Conservation (phyloP, 2,888 invertebrate species). For the Creontiades dilutus region DNA sequence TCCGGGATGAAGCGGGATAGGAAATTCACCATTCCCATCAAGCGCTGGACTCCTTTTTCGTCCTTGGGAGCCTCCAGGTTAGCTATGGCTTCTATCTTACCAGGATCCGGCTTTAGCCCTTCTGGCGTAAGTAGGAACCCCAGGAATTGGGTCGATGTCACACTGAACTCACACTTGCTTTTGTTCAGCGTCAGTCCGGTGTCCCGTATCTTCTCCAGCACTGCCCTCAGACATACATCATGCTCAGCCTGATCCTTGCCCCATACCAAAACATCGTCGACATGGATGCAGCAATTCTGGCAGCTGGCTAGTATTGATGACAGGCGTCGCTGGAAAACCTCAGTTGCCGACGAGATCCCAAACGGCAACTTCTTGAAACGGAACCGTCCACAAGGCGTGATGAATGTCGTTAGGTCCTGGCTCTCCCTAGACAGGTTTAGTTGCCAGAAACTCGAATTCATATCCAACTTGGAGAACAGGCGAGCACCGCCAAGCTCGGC, state of each 20-base stretch:
- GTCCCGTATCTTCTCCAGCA: not conserved
- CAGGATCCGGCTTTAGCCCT: not conserved
- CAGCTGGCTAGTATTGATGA: not conserved
- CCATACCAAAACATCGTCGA: not conserved
- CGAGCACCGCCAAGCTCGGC: not conserved
- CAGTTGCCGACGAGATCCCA: conserved; percentile 76
- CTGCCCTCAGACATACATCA: not conserved
- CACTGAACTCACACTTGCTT: not conserved
- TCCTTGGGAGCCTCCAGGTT: not conserved
- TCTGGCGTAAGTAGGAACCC: not conserved
- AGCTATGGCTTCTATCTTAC: not conserved
- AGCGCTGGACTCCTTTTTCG: not conserved
- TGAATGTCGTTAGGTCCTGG: conserved; percentile 37
- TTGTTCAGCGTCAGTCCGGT: not conserved
- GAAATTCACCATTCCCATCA: not conserved
- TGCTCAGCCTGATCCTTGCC: not conserved
- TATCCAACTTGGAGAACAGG: not conserved
- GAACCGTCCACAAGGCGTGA: conserved; percentile 54
- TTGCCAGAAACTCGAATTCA: conserved; percentile 48
- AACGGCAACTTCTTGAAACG: conserved; percentile 74
- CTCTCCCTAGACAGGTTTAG: not conserved
- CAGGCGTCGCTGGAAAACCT: conserved; percentile 76
- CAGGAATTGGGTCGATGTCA: not conserved
- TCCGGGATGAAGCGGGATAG: not conserved
- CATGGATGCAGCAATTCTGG: not conserved